phyloP scores from a whole-genome alignment of 2,113 vertebrate genomes.

The Glareola pratincola region DNA sequence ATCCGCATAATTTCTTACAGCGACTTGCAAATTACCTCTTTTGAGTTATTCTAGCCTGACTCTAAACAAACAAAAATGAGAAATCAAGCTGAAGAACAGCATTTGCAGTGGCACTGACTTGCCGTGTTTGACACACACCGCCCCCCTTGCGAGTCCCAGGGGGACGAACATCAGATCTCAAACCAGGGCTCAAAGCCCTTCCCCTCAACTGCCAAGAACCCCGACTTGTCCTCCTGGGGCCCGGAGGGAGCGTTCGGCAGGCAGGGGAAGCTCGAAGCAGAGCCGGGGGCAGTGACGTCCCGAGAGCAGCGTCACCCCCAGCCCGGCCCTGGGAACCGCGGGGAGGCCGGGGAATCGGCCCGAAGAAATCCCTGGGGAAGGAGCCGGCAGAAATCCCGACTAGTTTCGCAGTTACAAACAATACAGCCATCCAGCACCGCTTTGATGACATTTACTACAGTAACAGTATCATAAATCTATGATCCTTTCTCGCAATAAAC shows the following conservation, averaged over 20 bases:
- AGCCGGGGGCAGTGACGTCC: neutral
- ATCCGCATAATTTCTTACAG: neutral
- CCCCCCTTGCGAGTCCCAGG: too few species aligned
- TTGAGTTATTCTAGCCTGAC: neutral
- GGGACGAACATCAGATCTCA: rapidly evolving
- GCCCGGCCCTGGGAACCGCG: neutral
- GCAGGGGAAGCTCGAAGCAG: neutral
- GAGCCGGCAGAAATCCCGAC: neutral
- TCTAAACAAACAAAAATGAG: neutral
- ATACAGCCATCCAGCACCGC: neutral
- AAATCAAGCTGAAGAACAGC: rapidly evolving
- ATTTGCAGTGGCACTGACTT: rapidly evolving
- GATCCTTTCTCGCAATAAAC: neutral
- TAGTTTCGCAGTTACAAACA: neutral
- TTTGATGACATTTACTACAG: neutral
- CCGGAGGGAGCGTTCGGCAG: neutral
- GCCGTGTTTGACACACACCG: too few species aligned
- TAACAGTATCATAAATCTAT: neutral
- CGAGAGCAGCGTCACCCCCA: rapidly evolving
- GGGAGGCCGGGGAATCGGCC: neutral
- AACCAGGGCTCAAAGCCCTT: neutral
- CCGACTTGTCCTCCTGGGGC: neutral
- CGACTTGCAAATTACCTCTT: neutral
- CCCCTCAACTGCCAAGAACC: neutral
- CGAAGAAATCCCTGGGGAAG: neutral